Conservation (phyloP, 2,888 invertebrate genomes). For the Falcaria lacertinaria region DNA sequence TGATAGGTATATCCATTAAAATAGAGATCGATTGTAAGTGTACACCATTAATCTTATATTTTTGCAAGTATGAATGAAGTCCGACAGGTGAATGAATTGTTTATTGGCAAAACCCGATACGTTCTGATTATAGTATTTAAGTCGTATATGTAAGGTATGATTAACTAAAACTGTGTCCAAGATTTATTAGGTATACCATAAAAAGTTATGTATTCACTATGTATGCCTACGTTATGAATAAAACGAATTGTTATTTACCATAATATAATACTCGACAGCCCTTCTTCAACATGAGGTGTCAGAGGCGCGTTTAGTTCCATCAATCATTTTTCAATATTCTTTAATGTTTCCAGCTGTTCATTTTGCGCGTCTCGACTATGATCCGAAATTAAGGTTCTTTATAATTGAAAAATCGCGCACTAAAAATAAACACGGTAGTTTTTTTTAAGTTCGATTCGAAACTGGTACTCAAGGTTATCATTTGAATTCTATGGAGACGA, state of each 20-base stretch:
- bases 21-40: neutral
- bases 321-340: constrained; percentile 31
- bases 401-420: constrained; percentile 36
- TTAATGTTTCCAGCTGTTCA: constrained; percentile 22
- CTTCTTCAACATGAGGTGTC: constrained; percentile 14
- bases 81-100: constrained; percentile 33
- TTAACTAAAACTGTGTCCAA: neutral
- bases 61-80: constrained; percentile 29
- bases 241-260: neutral
- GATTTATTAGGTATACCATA: neutral
- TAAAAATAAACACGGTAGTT: constrained; percentile 26
- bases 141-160: neutral
- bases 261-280: constrained; percentile 7
- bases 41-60: constrained; percentile 20
- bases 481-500: constrained; percentile 6
- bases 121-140: neutral
- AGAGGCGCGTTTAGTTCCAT: constrained; percentile 24
- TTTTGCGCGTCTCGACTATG: constrained; percentile 5
- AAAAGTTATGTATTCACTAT: neutral
- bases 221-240: neutral
- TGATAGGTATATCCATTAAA: neutral
- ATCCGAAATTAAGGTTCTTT: constrained; percentile 4
- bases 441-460: constrained; percentile 9
- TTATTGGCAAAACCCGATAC: constrained; percentile 8
- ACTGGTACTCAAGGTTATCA: constrained; percentile 9